phyloP scores from a whole-genome alignment of 2,797 vertebrate genomes.

The Sebastes kiyomatsui region DNA sequence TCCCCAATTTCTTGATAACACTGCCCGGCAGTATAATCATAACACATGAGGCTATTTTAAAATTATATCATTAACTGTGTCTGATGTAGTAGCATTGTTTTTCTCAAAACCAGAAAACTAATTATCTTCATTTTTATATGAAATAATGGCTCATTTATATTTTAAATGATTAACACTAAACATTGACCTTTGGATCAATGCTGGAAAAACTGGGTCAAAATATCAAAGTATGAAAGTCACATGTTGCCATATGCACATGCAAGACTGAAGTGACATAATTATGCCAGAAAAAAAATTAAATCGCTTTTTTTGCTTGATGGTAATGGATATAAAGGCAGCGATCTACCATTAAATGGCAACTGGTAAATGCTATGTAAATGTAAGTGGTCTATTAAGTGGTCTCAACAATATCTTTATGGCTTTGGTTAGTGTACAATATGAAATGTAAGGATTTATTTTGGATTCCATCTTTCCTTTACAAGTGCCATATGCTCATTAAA shows the following conservation, averaged over 20 bases:
- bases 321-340: background rate
- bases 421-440: background rate
- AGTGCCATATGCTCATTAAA: background rate
- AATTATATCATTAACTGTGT: background rate
- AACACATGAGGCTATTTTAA: background rate
- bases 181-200: background rate
- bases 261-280: background rate
- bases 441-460: background rate
- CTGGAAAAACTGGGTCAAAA: no score
- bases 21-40: background rate
- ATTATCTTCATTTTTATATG: background rate
- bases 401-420: background rate
- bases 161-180: background rate
- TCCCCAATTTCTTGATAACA: constrained; percentile 9
- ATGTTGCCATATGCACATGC: background rate
- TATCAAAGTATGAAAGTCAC: background rate
- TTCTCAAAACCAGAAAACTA: background rate
- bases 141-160: background rate
- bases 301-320: background rate
- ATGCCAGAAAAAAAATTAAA: background rate
- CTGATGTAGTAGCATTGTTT: background rate
- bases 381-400: background rate
- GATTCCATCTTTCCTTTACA: background rate
- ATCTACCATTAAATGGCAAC: background rate
- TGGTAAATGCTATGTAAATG: background rate